Base-by-base conservation (phyloP, 2,888 invertebrate species). In the Achlya flavicornis region DNA sequence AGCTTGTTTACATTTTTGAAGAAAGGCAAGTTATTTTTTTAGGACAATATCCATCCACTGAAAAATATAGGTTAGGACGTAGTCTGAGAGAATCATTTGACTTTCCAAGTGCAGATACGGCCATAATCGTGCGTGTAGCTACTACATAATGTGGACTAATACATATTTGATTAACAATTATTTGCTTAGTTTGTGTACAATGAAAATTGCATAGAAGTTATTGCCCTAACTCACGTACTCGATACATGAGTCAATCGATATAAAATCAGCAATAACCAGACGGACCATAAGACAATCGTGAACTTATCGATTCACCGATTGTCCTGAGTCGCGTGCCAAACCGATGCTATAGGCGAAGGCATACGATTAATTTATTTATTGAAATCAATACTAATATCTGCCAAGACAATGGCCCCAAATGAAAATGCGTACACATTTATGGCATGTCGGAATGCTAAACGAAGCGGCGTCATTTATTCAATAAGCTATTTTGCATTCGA, bases 301-400 rank as follows among this genome's bases (percentile, higher is more conserved):
- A 77, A 81, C 86, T 92, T 92, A 91, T 83, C 85, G 84, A 92
- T 92, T 92, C 93, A 89, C 80, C 85, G 83, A 78, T 79, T 85
- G 92, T 91, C 83, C 83, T 70, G 70, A 77, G 89, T 82, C 93
- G 91, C 93, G 92, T 93, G 93, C 92, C 93, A 93, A 93, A 90
- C 86, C 85, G 76, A 86, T 88, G 86, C 93, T 93, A 91, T 93
- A 88, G 81, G 83, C 80, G 89, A 85, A 82, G 81, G 86, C 86
- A 91, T 90, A 88, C 91, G 85, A 90, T 92, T 93, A 93, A 93
- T 93, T 92, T 93, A 93, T 93, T 92, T 93, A 93, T 93, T 93
- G 89, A 93, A 93, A 93, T 93, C 92, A 91, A 90, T 92, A 93
- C 93, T 93, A 91, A 93, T 93, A 93, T 92, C 93, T 90, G 85